Evolutionary conservation across 2,113 vertebrate genomes (phyloP).

Genomic region (Pelusios castaneus): DNA sequence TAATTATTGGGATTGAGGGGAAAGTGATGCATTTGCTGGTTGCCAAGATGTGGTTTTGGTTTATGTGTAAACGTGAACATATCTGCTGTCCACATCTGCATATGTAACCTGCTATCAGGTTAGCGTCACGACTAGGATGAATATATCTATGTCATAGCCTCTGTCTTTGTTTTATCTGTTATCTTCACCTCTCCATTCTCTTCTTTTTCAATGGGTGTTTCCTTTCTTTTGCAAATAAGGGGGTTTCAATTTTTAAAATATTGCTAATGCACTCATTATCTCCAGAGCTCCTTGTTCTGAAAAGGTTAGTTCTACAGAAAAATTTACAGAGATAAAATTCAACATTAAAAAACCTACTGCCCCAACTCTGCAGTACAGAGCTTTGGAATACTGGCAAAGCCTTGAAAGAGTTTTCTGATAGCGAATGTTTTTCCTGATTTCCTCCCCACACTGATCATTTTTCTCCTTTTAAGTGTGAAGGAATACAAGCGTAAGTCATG

Average conservation of each 20-base stretch:
- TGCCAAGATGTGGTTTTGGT: not conserved
- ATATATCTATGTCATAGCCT: not conserved
- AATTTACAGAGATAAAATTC: not conserved
- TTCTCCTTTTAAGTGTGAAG: not conserved
- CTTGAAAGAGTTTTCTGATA: not conserved
- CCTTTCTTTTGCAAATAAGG: not conserved
- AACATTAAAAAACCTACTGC: not conserved
- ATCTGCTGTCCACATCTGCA: not conserved
- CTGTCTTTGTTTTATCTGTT: not conserved
- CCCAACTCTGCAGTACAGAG: not conserved
- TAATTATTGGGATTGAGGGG: not conserved
- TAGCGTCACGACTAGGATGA: not conserved
- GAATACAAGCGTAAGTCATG: not conserved
- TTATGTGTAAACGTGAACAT: fast-evolving
- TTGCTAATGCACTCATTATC: not conserved
- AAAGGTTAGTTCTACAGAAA: not conserved
- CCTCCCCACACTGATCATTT: not conserved
- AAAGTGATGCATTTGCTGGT: not conserved
- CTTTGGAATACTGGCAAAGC: not conserved
- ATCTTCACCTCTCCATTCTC: not conserved
- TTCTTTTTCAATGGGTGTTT: not conserved
- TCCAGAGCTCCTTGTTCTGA: not conserved
- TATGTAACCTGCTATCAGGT: not conserved
- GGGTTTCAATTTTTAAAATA: not conserved
- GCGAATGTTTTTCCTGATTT: constrained; percentile 16